Evolutionary conservation across 2,113 vertebrate genomes (phyloP), one percentile per base, ranked within the genome.

Genomic region (Hassar affinis): DNA sequence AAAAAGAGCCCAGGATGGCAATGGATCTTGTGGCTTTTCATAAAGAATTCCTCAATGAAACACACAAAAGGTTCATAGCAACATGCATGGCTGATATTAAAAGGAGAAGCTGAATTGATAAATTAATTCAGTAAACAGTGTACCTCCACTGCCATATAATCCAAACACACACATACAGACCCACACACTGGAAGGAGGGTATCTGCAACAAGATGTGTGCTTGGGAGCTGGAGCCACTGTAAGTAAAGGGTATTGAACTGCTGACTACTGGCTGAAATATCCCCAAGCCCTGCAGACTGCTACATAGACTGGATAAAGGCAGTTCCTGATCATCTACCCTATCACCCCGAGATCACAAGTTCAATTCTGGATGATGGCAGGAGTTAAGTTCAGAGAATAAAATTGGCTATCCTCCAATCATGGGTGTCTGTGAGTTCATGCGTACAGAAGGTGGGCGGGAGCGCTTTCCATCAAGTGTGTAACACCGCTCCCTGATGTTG

Each of bases 171-270:
- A 83, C 59, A 69, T 54, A 56, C 64, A 51, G 82, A 88, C 82
- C 85, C 72, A 86, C 78, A 80, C 80, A 81, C 81, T 84, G 85
- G 86, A 83, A 77, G 57, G 66, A 86, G 87, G 85, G 90, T 91
- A 91, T 91, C 90, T 88, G 85, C 76, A n/a, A 77, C 51, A 77
- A 85, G 76, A 45, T 56, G 35, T 87, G 71, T 71, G 80, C 42
- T 79, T 86, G 78, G 56, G 83, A 75, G 62, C 90, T 90, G 89
- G 90, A 92, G 89, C 85, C 86, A 88, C 90, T 91, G 89, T 91
- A 92, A 94, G 91, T 93, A 91, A 92, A 93, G 92, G 86, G 87
- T 92, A 93, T 91, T 87, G 92, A 93, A 91, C 91, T 93, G 92
- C 92, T 92, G 92, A 92, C 90, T 91, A 78, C 90, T 90, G 89